phyloP scores from a whole-genome alignment of 35 echinoderm and acorn worm species.

The Holothuria glaberrima region DNA sequence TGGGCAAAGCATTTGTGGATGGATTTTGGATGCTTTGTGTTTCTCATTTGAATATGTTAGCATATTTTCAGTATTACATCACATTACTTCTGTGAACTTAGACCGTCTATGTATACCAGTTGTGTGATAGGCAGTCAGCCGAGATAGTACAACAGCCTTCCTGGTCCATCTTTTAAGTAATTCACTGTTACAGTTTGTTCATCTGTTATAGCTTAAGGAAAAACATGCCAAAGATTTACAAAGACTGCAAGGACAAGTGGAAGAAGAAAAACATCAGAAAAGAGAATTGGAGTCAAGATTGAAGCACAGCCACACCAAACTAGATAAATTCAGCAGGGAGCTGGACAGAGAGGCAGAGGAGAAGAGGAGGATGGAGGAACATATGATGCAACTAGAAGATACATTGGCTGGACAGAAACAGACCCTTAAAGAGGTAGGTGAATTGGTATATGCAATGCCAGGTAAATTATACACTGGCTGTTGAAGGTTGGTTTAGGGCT shows the following conservation, averaged over 20 bases:
- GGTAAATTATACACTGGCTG: too few species aligned
- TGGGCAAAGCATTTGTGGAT: too few species aligned
- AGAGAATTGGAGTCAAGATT: conserved; percentile 79
- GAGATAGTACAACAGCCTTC: too few species aligned
- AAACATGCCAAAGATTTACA: conserved; percentile 60
- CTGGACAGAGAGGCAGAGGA: conserved; percentile 79
- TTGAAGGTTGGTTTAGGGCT: too few species aligned
- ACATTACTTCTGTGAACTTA: too few species aligned
- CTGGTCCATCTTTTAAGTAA: not conserved
- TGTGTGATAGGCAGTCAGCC: too few species aligned
- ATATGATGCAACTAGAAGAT: conserved; percentile 67
- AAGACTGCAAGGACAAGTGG: conserved; percentile 66
- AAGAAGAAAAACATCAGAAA: conserved; percentile 53
- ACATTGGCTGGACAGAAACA: conserved; percentile 64
- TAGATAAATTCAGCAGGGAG: conserved; percentile 77
- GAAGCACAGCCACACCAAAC: conserved; percentile 49
- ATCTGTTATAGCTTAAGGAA: conserved; percentile 2
- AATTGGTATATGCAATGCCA: too few species aligned
- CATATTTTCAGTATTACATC: too few species aligned
- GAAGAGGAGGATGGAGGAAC: conserved; percentile 65
- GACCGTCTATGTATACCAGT: too few species aligned
- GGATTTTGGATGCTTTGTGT: too few species aligned
- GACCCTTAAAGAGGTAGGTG: conserved; percentile 82
- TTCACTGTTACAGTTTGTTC: too few species aligned
- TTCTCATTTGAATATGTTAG: too few species aligned